Base-by-base conservation (phyloP, 2,797 vertebrate genomes). In the Amazona ochrocephala region DNA sequence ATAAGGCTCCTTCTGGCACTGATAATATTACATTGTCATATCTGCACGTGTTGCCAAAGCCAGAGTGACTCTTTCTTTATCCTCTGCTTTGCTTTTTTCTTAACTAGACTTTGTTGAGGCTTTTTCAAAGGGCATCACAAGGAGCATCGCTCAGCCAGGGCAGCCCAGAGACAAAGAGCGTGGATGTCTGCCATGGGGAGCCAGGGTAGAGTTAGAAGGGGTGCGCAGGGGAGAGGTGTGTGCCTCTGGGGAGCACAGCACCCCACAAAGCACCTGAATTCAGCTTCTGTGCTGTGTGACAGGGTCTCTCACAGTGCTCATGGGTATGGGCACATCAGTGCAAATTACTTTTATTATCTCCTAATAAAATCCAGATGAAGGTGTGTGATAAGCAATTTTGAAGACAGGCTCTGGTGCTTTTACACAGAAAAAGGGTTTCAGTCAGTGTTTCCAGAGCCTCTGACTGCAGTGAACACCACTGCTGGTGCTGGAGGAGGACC, bases 1-100 rank as follows among this genome's bases (percentile, higher is more conserved):
- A 92, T 90, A 93, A 85, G 78, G 88, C 86, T 95, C 72, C 88
- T 96, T 92, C 84, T 93, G 88, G 86, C 66, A 39, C 86, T 83
- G 93, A 92, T 93, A 73, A 60, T 80, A 90, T 85, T 91, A 68
- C 72, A 78, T 50, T 87, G 94, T 96, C 78, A 34, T 87, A 89
- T 87, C 81, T 80, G 58, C 54, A 56, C 9, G 71, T 62, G 66
- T 58, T 77, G 45, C 84, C 64, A 13, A 66, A 68, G 47, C 58
- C 87, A 70, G 41, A 60, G 68, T 2, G 51, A 60, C 37, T 37
- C 37, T 37, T 74, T 71, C 67, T 92, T 91, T 81, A 75, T 50
- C 30, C 50, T 87, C 90, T 47, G 56, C 84, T 90, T 80, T 56
- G 48, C 34, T 80, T 87, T 92, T 68, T 75, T 58, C 67, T 84